Conservation (phyloP, 1,140 invertebrate species). For the Bombyx mandarina region DNA sequence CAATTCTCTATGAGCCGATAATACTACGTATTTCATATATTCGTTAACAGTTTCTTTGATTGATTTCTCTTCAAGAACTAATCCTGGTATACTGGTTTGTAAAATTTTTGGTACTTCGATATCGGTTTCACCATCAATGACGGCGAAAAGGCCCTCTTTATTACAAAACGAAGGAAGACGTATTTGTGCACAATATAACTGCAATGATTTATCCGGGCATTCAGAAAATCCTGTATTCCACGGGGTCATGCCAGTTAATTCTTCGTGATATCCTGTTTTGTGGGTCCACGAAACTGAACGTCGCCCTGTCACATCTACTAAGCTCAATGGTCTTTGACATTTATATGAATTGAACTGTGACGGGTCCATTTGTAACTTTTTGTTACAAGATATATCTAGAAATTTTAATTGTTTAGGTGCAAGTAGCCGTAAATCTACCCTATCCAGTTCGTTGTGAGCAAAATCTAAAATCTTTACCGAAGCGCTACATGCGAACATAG, state of each 20-base stretch:
- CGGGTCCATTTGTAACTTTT: constrained; percentile 84
- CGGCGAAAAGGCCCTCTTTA: constrained; percentile 83
- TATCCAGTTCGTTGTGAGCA: constrained; percentile 83
- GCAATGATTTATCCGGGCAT: constrained; percentile 81
- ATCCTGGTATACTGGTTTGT: constrained; percentile 80
- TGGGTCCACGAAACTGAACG: constrained; percentile 77
- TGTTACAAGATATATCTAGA: constrained; percentile 87
- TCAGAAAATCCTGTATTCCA: constrained; percentile 89
- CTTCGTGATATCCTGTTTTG: constrained; percentile 71
- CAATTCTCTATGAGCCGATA: constrained; percentile 82
- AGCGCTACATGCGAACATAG: constrained; percentile 80
- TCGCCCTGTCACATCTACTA: constrained; percentile 86
- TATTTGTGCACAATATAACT: constrained; percentile 82
- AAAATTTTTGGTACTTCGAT: constrained; percentile 77
- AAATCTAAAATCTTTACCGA: constrained; percentile 86
- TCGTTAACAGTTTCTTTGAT: constrained; percentile 84
- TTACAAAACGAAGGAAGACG: constrained; percentile 83
- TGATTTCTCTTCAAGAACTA: constrained; percentile 83
- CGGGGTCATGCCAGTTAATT: constrained; percentile 72
- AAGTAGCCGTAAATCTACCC: constrained; percentile 80
- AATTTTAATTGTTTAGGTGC: constrained; percentile 87
- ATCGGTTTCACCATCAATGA: constrained; percentile 85
- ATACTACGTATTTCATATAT: constrained; percentile 87
- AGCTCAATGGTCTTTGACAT: constrained; percentile 82
- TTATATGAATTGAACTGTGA: constrained; percentile 84